Conservation (phyloP, 2,113 vertebrate genomes). For the Odontesthes bonariensis region DNA sequence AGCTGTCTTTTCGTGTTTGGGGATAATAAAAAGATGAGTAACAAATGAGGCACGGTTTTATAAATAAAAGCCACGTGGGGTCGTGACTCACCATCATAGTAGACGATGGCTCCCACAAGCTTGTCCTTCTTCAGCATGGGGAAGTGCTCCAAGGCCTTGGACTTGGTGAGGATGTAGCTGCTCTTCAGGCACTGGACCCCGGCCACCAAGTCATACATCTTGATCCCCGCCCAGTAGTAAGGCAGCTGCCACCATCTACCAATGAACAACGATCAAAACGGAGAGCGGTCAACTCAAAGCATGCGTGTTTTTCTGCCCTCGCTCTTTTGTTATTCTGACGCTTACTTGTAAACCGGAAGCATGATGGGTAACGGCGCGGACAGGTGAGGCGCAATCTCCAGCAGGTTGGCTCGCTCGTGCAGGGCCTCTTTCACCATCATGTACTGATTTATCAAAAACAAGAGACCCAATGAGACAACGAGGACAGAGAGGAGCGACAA, state of each 20-base stretch:
- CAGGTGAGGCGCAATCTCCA: slow-evolving; percentile 94
- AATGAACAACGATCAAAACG: not conserved
- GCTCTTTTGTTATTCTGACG: not conserved
- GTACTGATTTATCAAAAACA: slow-evolving; percentile 81
- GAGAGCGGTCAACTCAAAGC: not conserved
- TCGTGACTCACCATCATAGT: slow-evolving; percentile 91
- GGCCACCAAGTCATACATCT: slow-evolving; percentile 95
- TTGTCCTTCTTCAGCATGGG: slow-evolving; percentile 95
- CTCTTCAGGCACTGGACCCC: slow-evolving; percentile 94
- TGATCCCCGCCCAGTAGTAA: slow-evolving; percentile 97
- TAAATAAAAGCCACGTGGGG: not conserved
- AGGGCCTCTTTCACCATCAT: slow-evolving; percentile 97
- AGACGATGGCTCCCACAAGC: slow-evolving; percentile 96
- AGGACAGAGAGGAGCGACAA: not conserved
- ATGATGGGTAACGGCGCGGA: slow-evolving; percentile 94
- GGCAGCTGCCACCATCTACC: slow-evolving; percentile 98
- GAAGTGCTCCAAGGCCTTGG: slow-evolving; percentile 92
- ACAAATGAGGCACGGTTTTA: not conserved
- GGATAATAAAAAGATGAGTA: slow-evolving; percentile 30
- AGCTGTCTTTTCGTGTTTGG: slow-evolving; percentile 34
- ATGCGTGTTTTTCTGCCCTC: too few species aligned
- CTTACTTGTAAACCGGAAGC: slow-evolving; percentile 98
- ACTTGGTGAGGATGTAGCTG: slow-evolving; percentile 95
- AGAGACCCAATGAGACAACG: not conserved
- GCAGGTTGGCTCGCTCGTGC: slow-evolving; percentile 92